phyloP scores from a whole-genome alignment of 2,888 invertebrate genomes.

The Conchocele bisecta region DNA sequence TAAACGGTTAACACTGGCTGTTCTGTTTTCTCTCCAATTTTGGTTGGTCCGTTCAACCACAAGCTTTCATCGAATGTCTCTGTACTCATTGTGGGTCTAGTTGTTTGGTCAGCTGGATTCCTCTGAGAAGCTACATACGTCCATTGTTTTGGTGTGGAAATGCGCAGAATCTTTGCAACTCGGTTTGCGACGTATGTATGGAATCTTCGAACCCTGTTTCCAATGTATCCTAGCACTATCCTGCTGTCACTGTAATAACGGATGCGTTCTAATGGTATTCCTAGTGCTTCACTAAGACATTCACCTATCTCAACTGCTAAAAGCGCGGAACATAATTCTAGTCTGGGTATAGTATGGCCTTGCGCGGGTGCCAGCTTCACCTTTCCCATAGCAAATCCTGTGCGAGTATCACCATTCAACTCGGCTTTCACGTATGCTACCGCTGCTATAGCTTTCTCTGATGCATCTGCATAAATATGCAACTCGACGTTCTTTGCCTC shows the following conservation, averaged over 20 bases:
- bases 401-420: neutral
- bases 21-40: too few relatives aligned
- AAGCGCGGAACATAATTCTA: constrained; percentile 20
- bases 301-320: constrained; percentile 2
- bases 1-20: neutral
- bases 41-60: neutral
- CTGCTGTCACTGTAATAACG: constrained; percentile 29
- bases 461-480: constrained; percentile 58
- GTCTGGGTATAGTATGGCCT: constrained; percentile 19
- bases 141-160: too few relatives aligned
- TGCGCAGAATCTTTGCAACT: too few relatives aligned
- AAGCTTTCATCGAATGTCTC: neutral
- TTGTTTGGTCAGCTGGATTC: neutral
- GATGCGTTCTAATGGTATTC: neutral
- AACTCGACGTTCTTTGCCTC: too few relatives aligned
- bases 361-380: constrained; percentile 9
- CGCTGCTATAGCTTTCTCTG: constrained; percentile 53
- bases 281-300: neutral
- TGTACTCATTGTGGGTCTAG: neutral
- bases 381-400: constrained; percentile 22
- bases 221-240: constrained; percentile 8
- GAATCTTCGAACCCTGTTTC: neutral
- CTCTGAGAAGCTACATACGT: neutral
- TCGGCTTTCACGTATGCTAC: constrained; percentile 58
- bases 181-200: neutral